These are phyloP conservation scores for Drosophila melanosoma DNA, from an alignment of 2,888 invertebrate genomes.

Conservation along the genomic window DNA sequence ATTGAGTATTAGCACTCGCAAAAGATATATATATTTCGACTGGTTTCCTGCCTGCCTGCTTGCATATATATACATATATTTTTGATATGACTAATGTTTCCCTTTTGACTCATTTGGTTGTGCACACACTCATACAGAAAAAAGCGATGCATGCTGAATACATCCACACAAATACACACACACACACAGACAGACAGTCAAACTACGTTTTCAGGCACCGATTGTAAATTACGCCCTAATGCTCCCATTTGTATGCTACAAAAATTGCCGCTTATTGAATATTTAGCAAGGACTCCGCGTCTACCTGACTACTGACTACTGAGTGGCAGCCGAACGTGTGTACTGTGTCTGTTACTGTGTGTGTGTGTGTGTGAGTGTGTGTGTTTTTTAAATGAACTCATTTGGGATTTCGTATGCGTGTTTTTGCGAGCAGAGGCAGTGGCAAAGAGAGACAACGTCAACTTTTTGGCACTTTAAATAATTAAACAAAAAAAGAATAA, in stretches of 20 bases:
- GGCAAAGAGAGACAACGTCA: conserved; percentile 8
- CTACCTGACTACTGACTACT: conserved; percentile 50
- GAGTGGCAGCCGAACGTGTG: not conserved
- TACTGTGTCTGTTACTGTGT: not conserved
- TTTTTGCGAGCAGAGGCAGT: conserved; percentile 29
- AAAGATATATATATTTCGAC: not conserved
- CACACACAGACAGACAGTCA: conserved; percentile 15
- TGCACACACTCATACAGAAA: conserved; percentile 28
- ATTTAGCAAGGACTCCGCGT: conserved; percentile 64
- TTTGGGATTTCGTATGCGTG: conserved; percentile 76
- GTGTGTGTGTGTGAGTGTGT: not conserved
- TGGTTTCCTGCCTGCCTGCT: conserved; percentile 18
- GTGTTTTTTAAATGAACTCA: conserved; percentile 72
- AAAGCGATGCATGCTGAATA: conserved; percentile 50
- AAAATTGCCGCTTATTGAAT: conserved; percentile 81
- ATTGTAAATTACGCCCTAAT: conserved; percentile 80
- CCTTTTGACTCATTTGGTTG: conserved; percentile 79
- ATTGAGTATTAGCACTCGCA: not conserved
- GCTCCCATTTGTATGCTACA: conserved; percentile 81
- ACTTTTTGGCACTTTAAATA: conserved; percentile 75
- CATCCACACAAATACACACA: conserved; percentile 16
- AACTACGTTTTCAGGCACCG: conserved; percentile 51
- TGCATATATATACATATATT: conserved; percentile 22
- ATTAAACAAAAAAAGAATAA: conserved; percentile 52
- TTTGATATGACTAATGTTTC: conserved; percentile 77